A percentile compares a stretch with the other conserved stretches of the same genome.
Conservation (phyloP, 2,113 vertebrate genomes). For the Tympanuchus pallidicinctus region DNA sequence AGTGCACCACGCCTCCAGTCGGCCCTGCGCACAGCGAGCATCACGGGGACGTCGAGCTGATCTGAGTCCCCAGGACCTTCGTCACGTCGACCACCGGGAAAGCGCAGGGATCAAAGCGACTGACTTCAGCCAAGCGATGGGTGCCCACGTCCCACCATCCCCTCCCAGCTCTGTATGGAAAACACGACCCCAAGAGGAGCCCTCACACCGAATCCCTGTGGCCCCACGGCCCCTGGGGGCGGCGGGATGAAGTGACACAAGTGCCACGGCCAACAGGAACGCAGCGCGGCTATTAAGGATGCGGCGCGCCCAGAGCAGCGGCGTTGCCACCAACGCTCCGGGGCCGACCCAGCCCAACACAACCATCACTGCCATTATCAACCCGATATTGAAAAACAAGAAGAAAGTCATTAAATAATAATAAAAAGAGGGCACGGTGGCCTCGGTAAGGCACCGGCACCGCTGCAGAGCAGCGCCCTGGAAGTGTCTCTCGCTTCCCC, state of each 20-base stretch:
- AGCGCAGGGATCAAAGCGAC: neutral
- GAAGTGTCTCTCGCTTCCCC: neutral
- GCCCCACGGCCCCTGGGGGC: accelerated
- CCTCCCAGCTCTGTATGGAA: neutral
- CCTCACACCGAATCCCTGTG: neutral
- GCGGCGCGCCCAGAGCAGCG: neutral
- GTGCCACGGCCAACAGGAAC: neutral
- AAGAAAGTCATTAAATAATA: neutral
- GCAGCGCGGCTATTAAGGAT: neutral
- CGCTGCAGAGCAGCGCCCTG: conserved; percentile 25
- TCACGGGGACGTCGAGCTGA: neutral
- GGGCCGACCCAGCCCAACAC: too few species aligned
- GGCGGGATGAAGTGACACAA: neutral
- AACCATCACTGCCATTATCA: accelerated
- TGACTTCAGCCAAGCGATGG: neutral
- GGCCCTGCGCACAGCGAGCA: neutral
- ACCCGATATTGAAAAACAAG: neutral
- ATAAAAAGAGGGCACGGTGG: neutral
- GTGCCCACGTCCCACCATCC: neutral
- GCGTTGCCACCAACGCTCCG: neutral
- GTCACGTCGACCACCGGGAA: neutral
- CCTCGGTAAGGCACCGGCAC: conserved; percentile 71
- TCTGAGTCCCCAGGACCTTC: neutral
- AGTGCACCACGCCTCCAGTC: neutral
- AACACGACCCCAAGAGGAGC: neutral